phyloP scores from a whole-genome alignment of 2,797 vertebrate genomes.

The Lagocephalus sceleratus region DNA sequence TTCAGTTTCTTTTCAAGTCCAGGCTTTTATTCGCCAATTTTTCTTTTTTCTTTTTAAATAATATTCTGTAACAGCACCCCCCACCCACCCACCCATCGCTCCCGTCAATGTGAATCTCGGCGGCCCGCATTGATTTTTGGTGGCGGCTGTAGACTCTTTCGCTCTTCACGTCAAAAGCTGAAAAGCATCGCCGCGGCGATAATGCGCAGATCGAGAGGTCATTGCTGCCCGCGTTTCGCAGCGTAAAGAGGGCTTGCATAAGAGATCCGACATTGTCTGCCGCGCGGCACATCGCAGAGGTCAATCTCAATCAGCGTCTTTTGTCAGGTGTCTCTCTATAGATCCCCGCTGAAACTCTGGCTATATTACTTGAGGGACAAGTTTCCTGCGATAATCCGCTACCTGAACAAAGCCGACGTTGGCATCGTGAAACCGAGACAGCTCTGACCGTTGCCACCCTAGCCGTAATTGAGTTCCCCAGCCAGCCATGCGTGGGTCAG shows the following conservation, averaged over 20 bases:
- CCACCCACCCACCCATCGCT: neutral
- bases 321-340: conserved; percentile 27
- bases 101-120: conserved; percentile 8
- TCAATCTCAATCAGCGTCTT: conserved; percentile 52
- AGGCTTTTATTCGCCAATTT: conserved; percentile 17
- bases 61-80: neutral
- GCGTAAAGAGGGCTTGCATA: conserved; percentile 46
- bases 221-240: conserved; percentile 41
- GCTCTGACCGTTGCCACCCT: conserved; percentile 43
- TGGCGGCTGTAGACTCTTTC: conserved; percentile 33
- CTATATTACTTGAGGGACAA: conserved; percentile 33
- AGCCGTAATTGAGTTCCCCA: conserved; percentile 64
- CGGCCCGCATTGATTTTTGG: conserved; percentile 27
- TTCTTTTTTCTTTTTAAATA: neutral
- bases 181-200: conserved; percentile 43
- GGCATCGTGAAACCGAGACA: conserved; percentile 37
- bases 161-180: conserved; percentile 26
- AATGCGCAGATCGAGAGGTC: conserved; percentile 40
- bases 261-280: conserved; percentile 52
- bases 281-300: conserved; percentile 30
- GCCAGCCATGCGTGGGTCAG: conserved; percentile 39
- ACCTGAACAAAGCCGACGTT: conserved; percentile 48
- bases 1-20: conserved; percentile 14
- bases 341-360: conserved; percentile 33
- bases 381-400: conserved; percentile 31